These are phyloP conservation scores for Rachycentron canadum DNA, from an alignment of 2,797 vertebrate species.

Conservation along the genomic window DNA sequence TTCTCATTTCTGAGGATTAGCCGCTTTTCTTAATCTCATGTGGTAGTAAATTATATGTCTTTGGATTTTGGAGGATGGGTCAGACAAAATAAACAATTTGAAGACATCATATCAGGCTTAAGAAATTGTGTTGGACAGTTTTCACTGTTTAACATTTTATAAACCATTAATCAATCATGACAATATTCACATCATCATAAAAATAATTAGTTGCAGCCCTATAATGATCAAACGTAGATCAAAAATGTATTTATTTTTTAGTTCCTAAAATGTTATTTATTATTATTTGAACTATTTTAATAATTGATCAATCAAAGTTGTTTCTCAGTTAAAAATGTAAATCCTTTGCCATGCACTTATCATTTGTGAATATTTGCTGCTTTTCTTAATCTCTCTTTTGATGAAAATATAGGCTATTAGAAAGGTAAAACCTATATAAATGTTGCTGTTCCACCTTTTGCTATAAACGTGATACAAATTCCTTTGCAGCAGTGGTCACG, in stretches of 20 bases:
- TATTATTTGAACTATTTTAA: background rate
- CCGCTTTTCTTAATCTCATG: background rate
- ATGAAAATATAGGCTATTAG: background rate
- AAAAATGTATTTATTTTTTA: background rate
- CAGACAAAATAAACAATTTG: background rate
- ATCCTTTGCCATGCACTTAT: background rate
- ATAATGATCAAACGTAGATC: background rate
- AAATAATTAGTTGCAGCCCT: background rate
- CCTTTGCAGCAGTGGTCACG: background rate
- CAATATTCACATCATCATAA: slow-evolving; percentile 5
- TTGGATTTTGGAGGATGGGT: background rate
- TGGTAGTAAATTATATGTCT: background rate
- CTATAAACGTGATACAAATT: background rate
- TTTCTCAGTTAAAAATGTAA: background rate
- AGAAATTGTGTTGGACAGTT: background rate
- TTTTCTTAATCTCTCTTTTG: background rate
- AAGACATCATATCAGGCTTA: background rate
- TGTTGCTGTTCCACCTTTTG: background rate
- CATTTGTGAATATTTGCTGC: background rate
- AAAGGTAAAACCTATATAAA: background rate
- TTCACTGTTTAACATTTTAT: background rate
- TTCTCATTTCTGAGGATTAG: background rate
- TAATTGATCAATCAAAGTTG: background rate
- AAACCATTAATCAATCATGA: background rate
- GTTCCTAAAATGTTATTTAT: background rate